Percentiles rank a stretch among this genome's conserved stretches.
phyloP scores from a whole-genome alignment of 2,888 invertebrate genomes.

The Callinectes sapidus region DNA sequence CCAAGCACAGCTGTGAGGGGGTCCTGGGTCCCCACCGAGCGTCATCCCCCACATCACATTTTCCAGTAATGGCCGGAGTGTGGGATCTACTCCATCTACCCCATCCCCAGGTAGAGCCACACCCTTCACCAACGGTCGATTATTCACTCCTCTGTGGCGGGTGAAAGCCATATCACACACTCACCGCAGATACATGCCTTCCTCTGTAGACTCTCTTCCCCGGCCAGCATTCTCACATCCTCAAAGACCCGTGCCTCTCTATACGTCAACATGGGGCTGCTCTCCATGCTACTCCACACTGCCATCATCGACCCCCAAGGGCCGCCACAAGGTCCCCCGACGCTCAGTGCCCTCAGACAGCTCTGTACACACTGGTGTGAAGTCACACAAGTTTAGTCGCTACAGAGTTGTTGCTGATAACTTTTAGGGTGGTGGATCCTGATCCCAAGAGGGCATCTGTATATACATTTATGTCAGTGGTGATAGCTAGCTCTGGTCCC shows the following conservation, averaged over 20 bases:
- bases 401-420: slow-evolving; percentile 54
- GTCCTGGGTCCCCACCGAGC: slow-evolving; percentile 72
- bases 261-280: slow-evolving; percentile 54
- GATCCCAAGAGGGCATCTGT: slow-evolving; percentile 54
- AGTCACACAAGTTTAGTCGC: slow-evolving; percentile 49
- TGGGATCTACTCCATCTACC: slow-evolving; percentile 52
- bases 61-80: slow-evolving; percentile 48
- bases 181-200: slow-evolving; percentile 48
- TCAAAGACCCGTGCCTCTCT: slow-evolving; percentile 54
- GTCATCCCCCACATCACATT: slow-evolving; percentile 55
- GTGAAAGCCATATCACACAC: slow-evolving; percentile 54
- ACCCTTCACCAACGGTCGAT: slow-evolving; percentile 42
- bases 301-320: slow-evolving; percentile 44
- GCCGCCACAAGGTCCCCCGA: slow-evolving; percentile 43
- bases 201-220: neutral
- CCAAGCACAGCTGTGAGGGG: slow-evolving; percentile 76
- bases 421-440: slow-evolving; percentile 57
- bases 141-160: slow-evolving; percentile 54
- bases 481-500: slow-evolving; percentile 24
- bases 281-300: slow-evolving; percentile 57
- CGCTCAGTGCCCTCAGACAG: slow-evolving; percentile 48
- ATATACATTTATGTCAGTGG: slow-evolving; percentile 47
- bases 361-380: slow-evolving; percentile 50
- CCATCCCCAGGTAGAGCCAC: slow-evolving; percentile 50
- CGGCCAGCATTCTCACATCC: slow-evolving; percentile 42